These are phyloP conservation scores for Astur gentilis DNA, from an alignment of 2,113 vertebrate species.

Conservation along the genomic window DNA sequence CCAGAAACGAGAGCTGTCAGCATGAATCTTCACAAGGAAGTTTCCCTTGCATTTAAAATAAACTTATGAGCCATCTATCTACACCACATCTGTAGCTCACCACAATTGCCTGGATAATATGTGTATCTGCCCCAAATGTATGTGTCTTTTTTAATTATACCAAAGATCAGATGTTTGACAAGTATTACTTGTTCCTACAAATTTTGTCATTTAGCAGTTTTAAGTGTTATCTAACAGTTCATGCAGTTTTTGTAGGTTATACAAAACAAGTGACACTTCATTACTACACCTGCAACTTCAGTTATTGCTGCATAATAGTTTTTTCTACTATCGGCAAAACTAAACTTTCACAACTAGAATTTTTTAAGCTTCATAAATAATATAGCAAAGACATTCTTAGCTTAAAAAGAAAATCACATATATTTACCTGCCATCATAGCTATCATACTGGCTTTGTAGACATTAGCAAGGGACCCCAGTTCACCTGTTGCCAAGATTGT, in stretches of 20 bases:
- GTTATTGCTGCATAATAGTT: background rate
- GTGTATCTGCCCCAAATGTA: background rate
- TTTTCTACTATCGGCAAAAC: background rate
- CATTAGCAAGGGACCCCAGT: constrained; percentile 86
- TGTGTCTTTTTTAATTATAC: background rate
- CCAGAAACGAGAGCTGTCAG: background rate
- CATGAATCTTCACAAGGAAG: background rate
- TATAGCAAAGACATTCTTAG: background rate
- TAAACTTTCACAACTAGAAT: background rate
- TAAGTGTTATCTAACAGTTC: background rate
- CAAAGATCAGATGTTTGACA: background rate
- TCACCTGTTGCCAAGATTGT: constrained; percentile 93
- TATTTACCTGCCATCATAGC: constrained; percentile 98
- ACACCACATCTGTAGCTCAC: background rate
- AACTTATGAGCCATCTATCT: background rate
- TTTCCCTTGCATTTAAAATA: background rate
- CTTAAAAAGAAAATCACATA: background rate
- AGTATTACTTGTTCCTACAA: background rate
- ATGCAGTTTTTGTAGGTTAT: background rate
- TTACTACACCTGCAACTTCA: background rate
- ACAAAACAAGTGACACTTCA: background rate
- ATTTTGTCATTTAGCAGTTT: background rate
- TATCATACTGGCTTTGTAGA: constrained; percentile 94
- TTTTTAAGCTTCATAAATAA: background rate
- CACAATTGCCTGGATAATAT: background rate